These are phyloP conservation scores for Drosophila aff. DNA, from an alignment of 1,140 invertebrate species.

Conservation along the genomic window DNA sequence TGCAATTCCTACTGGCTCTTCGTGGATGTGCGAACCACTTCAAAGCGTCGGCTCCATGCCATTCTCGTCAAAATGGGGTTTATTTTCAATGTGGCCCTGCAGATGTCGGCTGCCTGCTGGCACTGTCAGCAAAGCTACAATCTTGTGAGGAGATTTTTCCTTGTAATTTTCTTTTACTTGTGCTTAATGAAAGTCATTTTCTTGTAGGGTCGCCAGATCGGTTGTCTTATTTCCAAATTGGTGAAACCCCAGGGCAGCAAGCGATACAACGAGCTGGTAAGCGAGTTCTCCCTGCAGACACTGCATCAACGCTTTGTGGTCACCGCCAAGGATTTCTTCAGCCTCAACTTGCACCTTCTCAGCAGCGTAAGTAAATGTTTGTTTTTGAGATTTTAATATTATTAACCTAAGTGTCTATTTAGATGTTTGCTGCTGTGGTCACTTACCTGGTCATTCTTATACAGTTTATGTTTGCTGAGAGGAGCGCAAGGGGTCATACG, in stretches of 20 bases:
- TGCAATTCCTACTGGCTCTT: constrained; percentile 69
- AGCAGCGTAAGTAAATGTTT: constrained; percentile 60
- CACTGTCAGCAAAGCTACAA: constrained; percentile 66
- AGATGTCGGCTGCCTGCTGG: constrained; percentile 64
- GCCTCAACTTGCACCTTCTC: constrained; percentile 68
- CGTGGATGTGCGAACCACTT: constrained; percentile 20
- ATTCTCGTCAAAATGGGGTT: constrained; percentile 25
- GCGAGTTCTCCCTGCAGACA: constrained; percentile 73
- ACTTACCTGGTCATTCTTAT: constrained; percentile 82
- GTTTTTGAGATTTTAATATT: neutral
- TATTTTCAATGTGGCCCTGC: constrained; percentile 34
- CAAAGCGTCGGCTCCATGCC: neutral
- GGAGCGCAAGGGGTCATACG: constrained; percentile 6
- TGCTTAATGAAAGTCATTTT: rapidly evolving
- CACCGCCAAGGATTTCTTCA: constrained; percentile 80
- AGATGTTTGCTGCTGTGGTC: constrained; percentile 81
- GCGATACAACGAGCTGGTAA: constrained; percentile 75
- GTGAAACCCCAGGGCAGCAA: constrained; percentile 68
- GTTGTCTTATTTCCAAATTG: constrained; percentile 73
- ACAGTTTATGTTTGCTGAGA: constrained; percentile 81
- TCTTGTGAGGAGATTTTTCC: constrained; percentile 32
- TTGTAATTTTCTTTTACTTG: neutral
- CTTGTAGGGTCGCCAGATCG: constrained; percentile 73
- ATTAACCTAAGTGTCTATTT: neutral
- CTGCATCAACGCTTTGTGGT: constrained; percentile 76